Percentiles rank a stretch among this genome's conserved stretches.
Conservation (phyloP, 2,113 vertebrate genomes). For the Ochotona curzoniae region DNA sequence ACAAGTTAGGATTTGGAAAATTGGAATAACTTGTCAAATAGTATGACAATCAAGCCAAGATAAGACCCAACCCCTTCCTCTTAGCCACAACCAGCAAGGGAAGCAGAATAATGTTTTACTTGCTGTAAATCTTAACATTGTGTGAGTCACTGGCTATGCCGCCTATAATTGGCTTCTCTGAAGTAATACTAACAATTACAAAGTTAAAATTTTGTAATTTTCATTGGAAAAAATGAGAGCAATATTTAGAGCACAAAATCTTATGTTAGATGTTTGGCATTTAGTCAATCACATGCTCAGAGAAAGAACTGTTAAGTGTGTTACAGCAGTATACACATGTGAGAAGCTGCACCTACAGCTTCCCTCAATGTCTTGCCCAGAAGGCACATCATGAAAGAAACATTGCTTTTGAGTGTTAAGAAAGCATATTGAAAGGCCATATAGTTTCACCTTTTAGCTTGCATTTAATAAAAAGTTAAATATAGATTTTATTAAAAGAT, state of each 20-base stretch:
- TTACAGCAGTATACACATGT: not conserved
- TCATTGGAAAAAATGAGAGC: not conserved
- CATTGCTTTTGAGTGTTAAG: not conserved
- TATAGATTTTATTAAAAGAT: conserved; percentile 2
- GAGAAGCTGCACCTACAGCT: not conserved
- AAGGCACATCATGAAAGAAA: not conserved
- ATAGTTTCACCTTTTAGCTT: not conserved
- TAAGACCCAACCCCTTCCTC: not conserved
- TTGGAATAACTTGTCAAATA: not conserved
- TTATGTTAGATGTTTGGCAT: not conserved
- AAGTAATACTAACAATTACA: not conserved
- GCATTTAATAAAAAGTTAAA: not conserved
- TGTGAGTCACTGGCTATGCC: not conserved
- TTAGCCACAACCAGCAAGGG: not conserved
- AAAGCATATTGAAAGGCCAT: not conserved
- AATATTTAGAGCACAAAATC: conserved; percentile 15
- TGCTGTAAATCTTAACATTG: not conserved
- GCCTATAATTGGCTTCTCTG: not conserved
- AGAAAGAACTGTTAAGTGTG: not conserved
- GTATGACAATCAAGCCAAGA: not conserved
- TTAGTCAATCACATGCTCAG: not conserved
- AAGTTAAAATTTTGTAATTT: not conserved
- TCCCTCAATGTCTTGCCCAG: not conserved
- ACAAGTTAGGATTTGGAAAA: not conserved
- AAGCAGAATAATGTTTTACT: not conserved